Evolutionary conservation across 1,140 invertebrate genomes (phyloP).

Genomic region (Colletes gigas): DNA sequence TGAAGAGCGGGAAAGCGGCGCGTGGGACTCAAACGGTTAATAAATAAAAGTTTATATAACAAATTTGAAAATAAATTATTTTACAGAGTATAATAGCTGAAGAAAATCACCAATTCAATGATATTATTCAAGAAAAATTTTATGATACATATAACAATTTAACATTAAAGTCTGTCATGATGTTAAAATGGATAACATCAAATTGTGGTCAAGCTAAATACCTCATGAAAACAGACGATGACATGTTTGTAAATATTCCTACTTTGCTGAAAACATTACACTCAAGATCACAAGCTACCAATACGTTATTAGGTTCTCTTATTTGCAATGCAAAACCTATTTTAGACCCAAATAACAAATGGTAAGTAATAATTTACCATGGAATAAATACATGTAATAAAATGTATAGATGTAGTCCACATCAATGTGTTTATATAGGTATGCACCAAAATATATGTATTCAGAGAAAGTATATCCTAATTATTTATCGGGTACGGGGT

Average conservation of each 20-base stretch:
- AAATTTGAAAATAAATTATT: slow-evolving; percentile 5
- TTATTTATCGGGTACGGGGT: slow-evolving; percentile 92
- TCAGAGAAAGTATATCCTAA: slow-evolving; percentile 87
- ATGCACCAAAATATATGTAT: slow-evolving; percentile 91
- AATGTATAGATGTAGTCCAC: slow-evolving; percentile 2
- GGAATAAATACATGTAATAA: neutral
- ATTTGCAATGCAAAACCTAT: slow-evolving; percentile 89
- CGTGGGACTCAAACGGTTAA: too few relatives aligned
- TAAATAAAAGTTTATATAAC: neutral
- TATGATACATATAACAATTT: slow-evolving; percentile 96
- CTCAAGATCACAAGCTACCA: slow-evolving; percentile 70
- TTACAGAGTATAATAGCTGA: slow-evolving; percentile 77
- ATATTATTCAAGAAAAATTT: slow-evolving; percentile 96
- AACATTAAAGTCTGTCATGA: slow-evolving; percentile 93
- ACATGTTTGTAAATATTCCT: slow-evolving; percentile 90
- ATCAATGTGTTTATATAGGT: slow-evolving; percentile 79
- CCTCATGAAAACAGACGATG: slow-evolving; percentile 92
- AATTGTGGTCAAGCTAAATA: slow-evolving; percentile 85
- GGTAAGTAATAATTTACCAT: slow-evolving; percentile 80
- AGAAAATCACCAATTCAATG: slow-evolving; percentile 85
- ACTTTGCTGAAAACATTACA: slow-evolving; percentile 78
- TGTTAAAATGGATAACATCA: slow-evolving; percentile 89
- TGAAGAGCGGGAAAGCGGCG: too few relatives aligned
- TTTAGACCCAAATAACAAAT: slow-evolving; percentile 87
- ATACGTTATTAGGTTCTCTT: slow-evolving; percentile 86